Evolutionary conservation across 2,797 vertebrate genomes (phyloP), one percentile per base, ranked within the genome.

Genomic region (Bradypus variegatus): DNA sequence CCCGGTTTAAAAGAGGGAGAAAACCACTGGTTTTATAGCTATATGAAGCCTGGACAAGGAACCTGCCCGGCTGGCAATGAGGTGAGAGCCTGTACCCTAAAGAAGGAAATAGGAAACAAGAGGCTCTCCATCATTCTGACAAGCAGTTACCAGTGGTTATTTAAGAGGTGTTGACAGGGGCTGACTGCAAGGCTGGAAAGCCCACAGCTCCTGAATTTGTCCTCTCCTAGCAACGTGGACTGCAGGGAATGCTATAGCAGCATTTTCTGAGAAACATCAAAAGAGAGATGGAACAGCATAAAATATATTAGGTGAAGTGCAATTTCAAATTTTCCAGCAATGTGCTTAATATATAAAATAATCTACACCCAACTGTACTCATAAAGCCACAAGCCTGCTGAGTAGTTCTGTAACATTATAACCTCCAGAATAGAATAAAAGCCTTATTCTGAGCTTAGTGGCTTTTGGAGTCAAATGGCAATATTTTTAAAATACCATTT

Each of bases 301-400:
- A 96, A 96, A 95, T 96, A 96, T 93, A 93, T 91, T 95, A 94
- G 84, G 96, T 94, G 95, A 97, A 97, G 96, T 95, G 95, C 87
- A 95, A 90, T 96, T 97, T 96, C 95, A 77, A 86, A 96, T 95
- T 95, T 97, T 96, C 95, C 93, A 80, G 94, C 95, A 94, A 90
- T 92, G 93, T 93, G 95, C 96, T 94, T 96, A 93, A 95, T 93
- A 84, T 93, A 95, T 94, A 96, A 96, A 97, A 96, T 95, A 92
- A 93, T 82, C 92, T 95, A 94, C 89, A 91, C 93, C 88, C 94
- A 69, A 88, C 88, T 90, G 58, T 82, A 96, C 80, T 92, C 95
- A 86, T 89, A 93, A 96, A 93, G 64, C 95, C 91, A 91, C 91
- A 79, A 77, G 95, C 96, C 93, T 81, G 96, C 89, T 93, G 95